phyloP scores from a whole-genome alignment of 2,888 invertebrate genomes.

The Thymelicus sylvestris region DNA sequence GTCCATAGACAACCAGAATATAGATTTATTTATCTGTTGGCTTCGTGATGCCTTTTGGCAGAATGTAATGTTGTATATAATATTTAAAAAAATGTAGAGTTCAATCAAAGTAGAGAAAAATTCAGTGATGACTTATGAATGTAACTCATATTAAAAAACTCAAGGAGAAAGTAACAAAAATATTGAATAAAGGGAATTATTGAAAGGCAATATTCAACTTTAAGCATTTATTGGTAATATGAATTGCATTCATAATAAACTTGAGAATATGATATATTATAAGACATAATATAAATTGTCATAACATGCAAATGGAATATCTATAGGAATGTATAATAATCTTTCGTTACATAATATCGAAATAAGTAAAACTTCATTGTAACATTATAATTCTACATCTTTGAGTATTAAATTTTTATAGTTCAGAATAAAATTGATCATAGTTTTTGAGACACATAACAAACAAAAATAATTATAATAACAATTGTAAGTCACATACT shows the following conservation, averaged over 20 bases:
- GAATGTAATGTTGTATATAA: no score
- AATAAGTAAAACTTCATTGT: neutral
- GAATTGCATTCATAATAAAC: constrained; percentile 79
- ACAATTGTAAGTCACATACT: neutral
- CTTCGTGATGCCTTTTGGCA: no score
- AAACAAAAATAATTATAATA: neutral
- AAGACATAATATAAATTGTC: constrained; percentile 30
- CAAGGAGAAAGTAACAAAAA: constrained; percentile 1
- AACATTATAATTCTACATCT: neutral
- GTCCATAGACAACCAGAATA: no score
- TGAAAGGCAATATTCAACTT: constrained; percentile 60
- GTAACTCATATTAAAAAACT: constrained; percentile 74
- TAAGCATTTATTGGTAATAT: constrained; percentile 79
- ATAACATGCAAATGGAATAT: constrained; percentile 24
- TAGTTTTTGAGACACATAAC: neutral
- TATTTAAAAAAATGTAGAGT: neutral
- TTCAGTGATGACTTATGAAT: constrained; percentile 66
- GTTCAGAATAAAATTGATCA: neutral
- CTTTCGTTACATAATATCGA: constrained; percentile 2
- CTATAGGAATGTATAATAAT: constrained; percentile 25
- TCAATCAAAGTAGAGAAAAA: neutral
- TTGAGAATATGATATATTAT: constrained; percentile 31
- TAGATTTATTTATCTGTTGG: no score
- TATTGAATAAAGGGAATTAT: constrained; percentile 46
- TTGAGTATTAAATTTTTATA: neutral